These are phyloP conservation scores for Alaudala cheleensis DNA, from an alignment of 2,113 vertebrate species.

Conservation along the genomic window DNA sequence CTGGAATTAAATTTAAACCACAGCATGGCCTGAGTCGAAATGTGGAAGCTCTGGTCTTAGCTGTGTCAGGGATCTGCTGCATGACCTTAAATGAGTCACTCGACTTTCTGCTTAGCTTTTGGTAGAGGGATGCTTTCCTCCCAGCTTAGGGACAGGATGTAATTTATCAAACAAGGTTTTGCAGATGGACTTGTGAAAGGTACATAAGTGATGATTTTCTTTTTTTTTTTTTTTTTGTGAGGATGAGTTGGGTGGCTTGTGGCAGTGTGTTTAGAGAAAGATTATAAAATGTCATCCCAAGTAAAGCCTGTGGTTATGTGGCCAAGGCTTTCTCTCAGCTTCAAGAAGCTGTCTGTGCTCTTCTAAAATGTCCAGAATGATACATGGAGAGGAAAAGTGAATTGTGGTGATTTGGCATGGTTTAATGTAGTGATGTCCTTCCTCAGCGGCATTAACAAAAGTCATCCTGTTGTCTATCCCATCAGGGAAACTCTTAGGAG, in stretches of 20 bases:
- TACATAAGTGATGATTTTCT: background rate
- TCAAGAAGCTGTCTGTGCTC: background rate
- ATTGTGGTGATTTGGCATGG: background rate
- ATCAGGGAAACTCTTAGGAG: background rate
- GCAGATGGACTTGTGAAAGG: background rate
- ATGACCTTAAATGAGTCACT: background rate
- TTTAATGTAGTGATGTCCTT: background rate
- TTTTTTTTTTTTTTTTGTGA: background rate
- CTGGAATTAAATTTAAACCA: constrained; percentile 38
- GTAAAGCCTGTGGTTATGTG: background rate
- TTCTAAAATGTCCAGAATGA: background rate
- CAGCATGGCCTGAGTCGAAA: background rate
- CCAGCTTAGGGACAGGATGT: background rate
- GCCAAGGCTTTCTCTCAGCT: background rate
- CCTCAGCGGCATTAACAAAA: background rate
- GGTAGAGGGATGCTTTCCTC: background rate
- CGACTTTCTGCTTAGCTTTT: background rate
- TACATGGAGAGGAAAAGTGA: background rate
- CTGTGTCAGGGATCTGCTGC: background rate
- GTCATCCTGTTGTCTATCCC: background rate
- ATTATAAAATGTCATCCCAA: background rate
- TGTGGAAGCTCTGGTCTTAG: background rate
- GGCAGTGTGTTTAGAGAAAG: background rate
- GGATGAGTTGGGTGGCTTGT: background rate
- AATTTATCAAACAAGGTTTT: background rate